Conservation (phyloP, 2,888 invertebrate genomes). For the Pristionchus fissidentatus region DNA sequence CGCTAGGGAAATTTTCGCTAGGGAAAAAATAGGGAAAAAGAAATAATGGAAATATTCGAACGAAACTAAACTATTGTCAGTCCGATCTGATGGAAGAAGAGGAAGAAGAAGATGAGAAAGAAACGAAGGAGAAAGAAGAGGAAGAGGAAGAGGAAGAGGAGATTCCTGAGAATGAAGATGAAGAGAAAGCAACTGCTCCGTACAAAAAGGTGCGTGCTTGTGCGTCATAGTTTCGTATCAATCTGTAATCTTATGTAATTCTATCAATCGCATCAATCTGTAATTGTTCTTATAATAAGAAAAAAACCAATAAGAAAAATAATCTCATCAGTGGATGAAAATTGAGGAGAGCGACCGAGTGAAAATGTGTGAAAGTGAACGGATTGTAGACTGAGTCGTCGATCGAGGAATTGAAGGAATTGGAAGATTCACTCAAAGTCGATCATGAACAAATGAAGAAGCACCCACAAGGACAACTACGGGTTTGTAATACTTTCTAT, state of each 20-base stretch:
- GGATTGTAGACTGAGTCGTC: not conserved
- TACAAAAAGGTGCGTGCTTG: not conserved
- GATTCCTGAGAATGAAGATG: not conserved
- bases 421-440: constrained; percentile 30
- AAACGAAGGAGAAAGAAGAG: not conserved
- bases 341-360: too few relatives aligned
- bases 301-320: too few relatives aligned
- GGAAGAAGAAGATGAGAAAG: not conserved
- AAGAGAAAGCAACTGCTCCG: not conserved
- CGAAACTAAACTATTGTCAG: too few relatives aligned
- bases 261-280: too few relatives aligned
- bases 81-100: not conserved
- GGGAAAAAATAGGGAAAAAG: too few relatives aligned
- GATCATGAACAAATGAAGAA: constrained; percentile 43
- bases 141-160: constrained; percentile 27
- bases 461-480: constrained; percentile 5
- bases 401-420: constrained; percentile 33
- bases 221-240: too few relatives aligned
- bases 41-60: too few relatives aligned
- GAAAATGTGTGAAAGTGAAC: not conserved
- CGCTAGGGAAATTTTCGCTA: too few relatives aligned
- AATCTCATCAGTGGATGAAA: too few relatives aligned
- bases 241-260: too few relatives aligned
- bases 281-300: not conserved
- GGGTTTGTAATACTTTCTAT: not conserved